Base-by-base conservation (phyloP, 2,888 invertebrate species). In the Smittia sp. region DNA sequence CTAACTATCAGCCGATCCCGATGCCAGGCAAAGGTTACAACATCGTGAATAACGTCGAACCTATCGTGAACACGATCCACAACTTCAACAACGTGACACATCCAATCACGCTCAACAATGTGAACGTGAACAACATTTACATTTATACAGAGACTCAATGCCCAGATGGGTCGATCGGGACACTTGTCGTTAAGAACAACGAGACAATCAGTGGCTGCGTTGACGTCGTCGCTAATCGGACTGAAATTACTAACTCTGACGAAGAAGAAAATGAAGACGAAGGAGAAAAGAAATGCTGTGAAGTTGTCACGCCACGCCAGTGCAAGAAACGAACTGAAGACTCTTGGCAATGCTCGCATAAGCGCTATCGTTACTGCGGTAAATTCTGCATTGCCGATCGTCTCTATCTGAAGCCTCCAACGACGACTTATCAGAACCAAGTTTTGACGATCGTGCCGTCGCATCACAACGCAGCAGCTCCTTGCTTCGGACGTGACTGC, bases 341-440 rank as follows among this genome's bases (percentile, higher is more conserved):
- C 52, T 27, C 46, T 13, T 77, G 76, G 76, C 63, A 74, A 1
- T 77, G 77, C 15, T 72, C 74, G 1, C 75, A 76, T 74, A 74
- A 75, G 6, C 74, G 74, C 15, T 76, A 77, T 67, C 32, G 63
- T 9, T 74, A 75, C 7, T 77, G 77, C 54, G 77, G 75, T 0
- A 65, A 73, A 0, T 62, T 75, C 67, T 77, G 77, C 63, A 75
- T 62, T 41, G 41, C 68, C 62, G 38, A 74, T 7, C 6, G 74
- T 3, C 67, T 74, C 20, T 75, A 76, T 62, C 15, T 77, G 25
- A 74, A 66, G 52, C 74, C 76, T 20, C 52, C 67, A 1, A 54
- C 74, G 20, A 70, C 75, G 11, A 74, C 74, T 2, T 74, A 74
- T 1, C n/a, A 54, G 0, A 39, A 69, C 1, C 7, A 75, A 7